Percentiles rank a stretch among this genome's conserved stretches.
These are phyloP conservation scores for Fistularia tabacaria DNA, from an alignment of 2,797 vertebrate genomes.

Conservation along the genomic window DNA sequence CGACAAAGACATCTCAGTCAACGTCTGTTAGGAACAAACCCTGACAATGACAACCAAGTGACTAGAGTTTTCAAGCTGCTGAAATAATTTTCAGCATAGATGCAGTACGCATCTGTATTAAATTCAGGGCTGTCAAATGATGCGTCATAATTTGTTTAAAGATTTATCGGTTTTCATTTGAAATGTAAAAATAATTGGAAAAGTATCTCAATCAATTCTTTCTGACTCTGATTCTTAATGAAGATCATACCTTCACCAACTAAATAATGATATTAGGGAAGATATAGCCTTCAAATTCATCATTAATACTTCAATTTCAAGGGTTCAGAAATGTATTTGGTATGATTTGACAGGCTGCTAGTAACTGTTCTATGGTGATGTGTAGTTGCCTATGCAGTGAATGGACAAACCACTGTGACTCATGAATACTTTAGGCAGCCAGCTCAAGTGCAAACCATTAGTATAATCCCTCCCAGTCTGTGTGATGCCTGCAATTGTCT, in stretches of 20 bases:
- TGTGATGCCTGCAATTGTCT: conserved; percentile 31
- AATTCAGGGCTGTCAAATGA: background rate
- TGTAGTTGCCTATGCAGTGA: conserved; percentile 28
- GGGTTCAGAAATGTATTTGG: background rate
- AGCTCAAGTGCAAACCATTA: conserved; percentile 33
- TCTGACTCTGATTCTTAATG: no score
- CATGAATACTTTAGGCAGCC: conserved; percentile 43
- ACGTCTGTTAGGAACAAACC: no score
- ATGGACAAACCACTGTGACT: conserved; percentile 35
- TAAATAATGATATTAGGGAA: no score
- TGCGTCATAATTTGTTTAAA: background rate
- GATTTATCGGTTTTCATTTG: background rate
- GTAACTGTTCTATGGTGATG: conserved; percentile 12
- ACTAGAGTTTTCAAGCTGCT: no score
- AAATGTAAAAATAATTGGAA: background rate
- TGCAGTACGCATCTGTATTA: background rate
- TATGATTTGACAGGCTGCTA: conserved; percentile 8
- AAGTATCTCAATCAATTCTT: background rate
- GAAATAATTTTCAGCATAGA: no score
- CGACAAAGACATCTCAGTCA: no score
- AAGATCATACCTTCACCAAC: no score
- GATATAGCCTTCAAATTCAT: no score
- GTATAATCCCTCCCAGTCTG: conserved; percentile 20
- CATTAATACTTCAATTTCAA: no score
- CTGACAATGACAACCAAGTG: no score